phyloP scores from a whole-genome alignment of 2,797 vertebrate genomes.

The Hydrolagus colliei region DNA sequence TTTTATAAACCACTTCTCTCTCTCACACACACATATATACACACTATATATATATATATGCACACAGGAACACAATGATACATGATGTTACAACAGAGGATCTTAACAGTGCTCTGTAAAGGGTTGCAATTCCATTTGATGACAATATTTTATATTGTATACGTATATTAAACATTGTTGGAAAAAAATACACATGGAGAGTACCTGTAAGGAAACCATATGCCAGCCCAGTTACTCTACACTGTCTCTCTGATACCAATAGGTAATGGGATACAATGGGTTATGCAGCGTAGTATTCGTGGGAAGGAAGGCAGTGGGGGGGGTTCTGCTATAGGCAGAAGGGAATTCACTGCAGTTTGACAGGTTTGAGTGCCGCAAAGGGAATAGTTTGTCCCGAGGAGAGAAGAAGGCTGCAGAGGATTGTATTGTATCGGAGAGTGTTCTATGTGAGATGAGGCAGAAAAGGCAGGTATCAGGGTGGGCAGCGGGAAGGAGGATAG shows the following conservation, averaged over 20 bases:
- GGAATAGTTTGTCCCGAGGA: too few species aligned
- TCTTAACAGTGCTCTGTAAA: conserved; percentile 28
- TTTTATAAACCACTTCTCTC: conserved; percentile 8
- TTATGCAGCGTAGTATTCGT: not conserved
- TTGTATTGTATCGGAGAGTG: too few species aligned
- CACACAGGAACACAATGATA: not conserved
- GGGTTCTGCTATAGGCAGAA: too few species aligned
- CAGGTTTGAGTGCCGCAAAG: too few species aligned
- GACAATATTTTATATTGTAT: conserved; percentile 29
- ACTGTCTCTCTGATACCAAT: not conserved
- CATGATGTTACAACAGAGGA: not conserved
- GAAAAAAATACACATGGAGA: not conserved
- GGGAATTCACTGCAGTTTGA: too few species aligned
- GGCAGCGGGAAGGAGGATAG: too few species aligned
- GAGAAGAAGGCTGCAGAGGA: too few species aligned
- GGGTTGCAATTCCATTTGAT: conserved; percentile 21
- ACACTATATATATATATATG: not conserved
- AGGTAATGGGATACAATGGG: not conserved
- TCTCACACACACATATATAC: not conserved
- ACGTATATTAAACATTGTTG: not conserved
- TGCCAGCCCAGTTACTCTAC: not conserved
- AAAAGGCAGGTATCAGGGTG: too few species aligned
- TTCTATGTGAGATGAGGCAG: too few species aligned
- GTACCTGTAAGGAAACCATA: not conserved
- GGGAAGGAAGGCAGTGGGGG: too few species aligned